A percentile compares a stretch with the other conserved stretches of the same genome.
phyloP scores from a whole-genome alignment of 2,888 invertebrate species.

The Drosophila pseudotalamancana region DNA sequence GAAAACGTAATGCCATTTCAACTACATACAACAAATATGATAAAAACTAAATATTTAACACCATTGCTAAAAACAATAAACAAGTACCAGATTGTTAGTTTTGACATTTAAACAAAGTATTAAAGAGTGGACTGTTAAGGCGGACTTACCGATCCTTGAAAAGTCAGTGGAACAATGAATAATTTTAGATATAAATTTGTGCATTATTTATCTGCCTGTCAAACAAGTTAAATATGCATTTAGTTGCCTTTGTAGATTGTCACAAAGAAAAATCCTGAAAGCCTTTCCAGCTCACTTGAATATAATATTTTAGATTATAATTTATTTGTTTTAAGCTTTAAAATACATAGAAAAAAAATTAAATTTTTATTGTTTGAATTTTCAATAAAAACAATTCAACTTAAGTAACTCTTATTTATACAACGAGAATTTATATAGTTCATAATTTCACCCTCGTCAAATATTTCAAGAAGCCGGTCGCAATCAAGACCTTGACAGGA shows the following conservation, averaged over 20 bases:
- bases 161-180: too few species aligned
- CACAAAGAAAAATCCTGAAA: neutral
- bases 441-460: constrained; percentile 55
- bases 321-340: neutral
- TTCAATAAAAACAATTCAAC: constrained; percentile 12
- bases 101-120: too few species aligned
- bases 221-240: neutral
- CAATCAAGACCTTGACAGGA: constrained; percentile 6
- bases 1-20: neutral
- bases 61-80: too few species aligned
- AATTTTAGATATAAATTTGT: too few species aligned
- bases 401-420: constrained; percentile 2
- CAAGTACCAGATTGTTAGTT: too few species aligned
- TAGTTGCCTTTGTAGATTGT: neutral
- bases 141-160: too few species aligned
- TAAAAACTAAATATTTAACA: neutral
- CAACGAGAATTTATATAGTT: neutral
- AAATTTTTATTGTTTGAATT: constrained; percentile 16
- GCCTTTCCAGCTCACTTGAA: too few species aligned
- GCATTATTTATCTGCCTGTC: neutral
- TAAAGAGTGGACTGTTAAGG: too few species aligned
- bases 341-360: neutral
- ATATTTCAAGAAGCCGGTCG: constrained; percentile 5
- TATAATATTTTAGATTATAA: too few species aligned
- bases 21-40: neutral